Evolutionary conservation across 1,140 invertebrate species (phyloP), one percentile per base, ranked within the genome.

Genomic region (Whitmania pigra): DNA sequence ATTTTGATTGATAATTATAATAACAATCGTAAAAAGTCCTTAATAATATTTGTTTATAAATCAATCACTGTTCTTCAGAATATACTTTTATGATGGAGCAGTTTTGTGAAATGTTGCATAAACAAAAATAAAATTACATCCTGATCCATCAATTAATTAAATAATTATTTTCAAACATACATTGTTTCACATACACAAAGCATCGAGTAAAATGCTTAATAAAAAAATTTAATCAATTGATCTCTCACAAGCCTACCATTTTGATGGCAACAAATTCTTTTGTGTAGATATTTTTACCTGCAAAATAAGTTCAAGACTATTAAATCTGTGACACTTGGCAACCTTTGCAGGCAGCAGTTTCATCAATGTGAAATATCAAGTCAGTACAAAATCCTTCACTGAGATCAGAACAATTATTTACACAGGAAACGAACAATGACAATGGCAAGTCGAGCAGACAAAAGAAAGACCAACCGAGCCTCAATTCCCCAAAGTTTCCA

Each of bases 181-280:
- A 36, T 36, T 36, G 31, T 6, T 36, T 36, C 31, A 36, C 54
- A 20, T n/a, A 57, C 54, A 20, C 20, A 57, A n/a, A 20, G 25
- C 5, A 9, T 57, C 9, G 9, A 57, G 2, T 9, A 9, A 57
- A 20, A 20, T n/a, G 9, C 54, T 25, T n/a, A 57, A 20, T 9
- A 57, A 57, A 4, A n/a, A 20, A 57, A 57, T n/a, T 57, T 3
- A 63, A 63, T 63, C 57, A 63, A 63, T 20, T 20, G 29, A 63
- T 31, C 57, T 25, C 22, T 0, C 15, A n/a, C 9, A 13, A 73
- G 86, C 87, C 88, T 81, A 89, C 88, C 91, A 99, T 90, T 88
- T 99, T 99, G 85, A 99, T 98, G 81, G 97, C 96, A 83, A 99
- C 96, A 87, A 99, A 95, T 87, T 99, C 96, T 87, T 97, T 97